Evolutionary conservation across 2,113 vertebrate species (phyloP).

Genomic region (Nibea albiflora): DNA sequence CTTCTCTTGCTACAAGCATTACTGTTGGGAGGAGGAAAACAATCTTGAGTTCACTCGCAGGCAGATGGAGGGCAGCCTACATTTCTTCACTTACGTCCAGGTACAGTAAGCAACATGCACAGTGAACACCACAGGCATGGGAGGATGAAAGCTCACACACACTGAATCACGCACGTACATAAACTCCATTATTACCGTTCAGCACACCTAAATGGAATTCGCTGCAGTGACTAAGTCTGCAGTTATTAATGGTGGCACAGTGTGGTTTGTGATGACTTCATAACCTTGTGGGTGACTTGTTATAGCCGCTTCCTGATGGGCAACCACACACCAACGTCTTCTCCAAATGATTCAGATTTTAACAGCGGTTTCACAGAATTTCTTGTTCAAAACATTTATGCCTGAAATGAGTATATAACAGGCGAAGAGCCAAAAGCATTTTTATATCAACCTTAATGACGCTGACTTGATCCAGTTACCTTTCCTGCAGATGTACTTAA

Average conservation of each 20-base stretch:
- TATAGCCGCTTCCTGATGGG: not conserved
- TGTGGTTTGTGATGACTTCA: constrained; percentile 41
- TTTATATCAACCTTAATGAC: not conserved
- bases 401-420: not conserved
- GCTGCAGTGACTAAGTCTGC: constrained; percentile 15
- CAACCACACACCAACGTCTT: constrained; percentile 32
- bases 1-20: constrained; percentile 83
- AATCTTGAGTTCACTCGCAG: constrained; percentile 83
- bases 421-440: not conserved
- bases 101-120: constrained; percentile 61
- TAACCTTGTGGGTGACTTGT: constrained; percentile 30
- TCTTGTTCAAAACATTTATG: not conserved
- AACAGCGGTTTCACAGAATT: not conserved
- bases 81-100: constrained; percentile 82
- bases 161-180: constrained; percentile 1
- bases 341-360: constrained; percentile 40
- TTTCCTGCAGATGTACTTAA: not conserved
- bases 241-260: constrained; percentile 4
- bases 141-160: not conserved
- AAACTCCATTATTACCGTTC: not conserved
- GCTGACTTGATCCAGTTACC: not conserved
- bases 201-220: constrained; percentile 20
- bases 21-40: constrained; percentile 85
- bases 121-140: not conserved
- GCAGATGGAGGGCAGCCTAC: constrained; percentile 81